Percentiles rank a stretch among this genome's conserved stretches.
phyloP scores from a whole-genome alignment of 1,140 invertebrate genomes.

The Caenorhabditis briggsae region DNA sequence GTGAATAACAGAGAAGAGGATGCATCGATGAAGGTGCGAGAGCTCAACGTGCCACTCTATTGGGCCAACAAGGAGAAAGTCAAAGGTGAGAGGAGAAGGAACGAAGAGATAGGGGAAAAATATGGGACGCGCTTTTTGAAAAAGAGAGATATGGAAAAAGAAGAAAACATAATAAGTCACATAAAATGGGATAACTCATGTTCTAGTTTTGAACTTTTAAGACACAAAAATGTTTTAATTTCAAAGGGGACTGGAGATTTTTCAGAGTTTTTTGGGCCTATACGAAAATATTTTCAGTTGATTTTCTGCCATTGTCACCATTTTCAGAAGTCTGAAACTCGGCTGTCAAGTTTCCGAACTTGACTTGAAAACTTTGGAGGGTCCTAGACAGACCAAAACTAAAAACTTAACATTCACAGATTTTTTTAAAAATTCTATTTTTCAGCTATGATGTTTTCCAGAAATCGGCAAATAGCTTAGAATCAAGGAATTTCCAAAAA shows the following conservation, averaged over 20 bases:
- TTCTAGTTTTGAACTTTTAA: no score
- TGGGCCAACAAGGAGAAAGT: conserved; percentile 66
- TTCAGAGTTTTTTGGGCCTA: no score
- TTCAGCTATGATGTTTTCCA: no score
- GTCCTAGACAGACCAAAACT: no score
- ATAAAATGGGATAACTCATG: background rate
- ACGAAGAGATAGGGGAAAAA: background rate
- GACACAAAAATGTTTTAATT: background rate
- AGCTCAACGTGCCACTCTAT: conserved; percentile 64
- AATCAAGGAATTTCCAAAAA: background rate
- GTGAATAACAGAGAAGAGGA: conserved; percentile 66
- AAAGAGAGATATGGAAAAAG: background rate
- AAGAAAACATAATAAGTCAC: conserved; percentile 11
- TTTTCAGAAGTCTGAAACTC: no score
- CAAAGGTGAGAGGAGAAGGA: conserved; percentile 50
- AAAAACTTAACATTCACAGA: no score
- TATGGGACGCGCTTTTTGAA: background rate
- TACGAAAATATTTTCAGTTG: no score
- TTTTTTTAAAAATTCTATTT: background rate
- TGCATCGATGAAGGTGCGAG: conserved; percentile 66
- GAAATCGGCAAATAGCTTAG: no score
- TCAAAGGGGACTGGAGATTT: background rate
- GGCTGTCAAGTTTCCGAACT: no score
- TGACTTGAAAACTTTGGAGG: no score
- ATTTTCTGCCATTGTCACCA: no score